These are phyloP conservation scores for Podilymbus podiceps DNA, from an alignment of 2,113 vertebrate genomes.

Conservation along the genomic window DNA sequence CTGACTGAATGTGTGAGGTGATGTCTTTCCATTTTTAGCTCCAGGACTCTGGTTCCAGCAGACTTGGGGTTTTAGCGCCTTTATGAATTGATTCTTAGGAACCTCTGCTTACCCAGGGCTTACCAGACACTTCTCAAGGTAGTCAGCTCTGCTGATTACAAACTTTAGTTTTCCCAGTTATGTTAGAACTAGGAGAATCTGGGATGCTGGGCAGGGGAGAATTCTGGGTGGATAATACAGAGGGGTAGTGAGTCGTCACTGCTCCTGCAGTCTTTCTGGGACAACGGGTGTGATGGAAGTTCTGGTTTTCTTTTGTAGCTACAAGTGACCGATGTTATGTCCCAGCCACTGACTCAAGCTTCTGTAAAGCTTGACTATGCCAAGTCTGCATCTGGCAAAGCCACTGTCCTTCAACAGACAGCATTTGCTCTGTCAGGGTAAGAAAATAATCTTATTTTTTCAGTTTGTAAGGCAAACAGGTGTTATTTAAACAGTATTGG, in stretches of 20 bases:
- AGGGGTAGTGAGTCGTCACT: fast-evolving
- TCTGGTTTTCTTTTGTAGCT: constrained; percentile 73
- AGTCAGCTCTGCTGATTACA: neutral
- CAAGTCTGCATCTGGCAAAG: constrained; percentile 82
- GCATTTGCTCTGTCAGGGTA: constrained; percentile 86
- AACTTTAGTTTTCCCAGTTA: neutral
- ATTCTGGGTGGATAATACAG: neutral
- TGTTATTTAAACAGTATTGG: neutral
- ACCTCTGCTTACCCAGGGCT: neutral
- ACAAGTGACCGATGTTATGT: constrained; percentile 90
- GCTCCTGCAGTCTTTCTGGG: neutral
- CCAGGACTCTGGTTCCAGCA: neutral
- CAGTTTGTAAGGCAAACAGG: neutral
- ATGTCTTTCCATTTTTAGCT: neutral
- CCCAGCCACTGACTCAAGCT: constrained; percentile 87
- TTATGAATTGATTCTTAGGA: neutral
- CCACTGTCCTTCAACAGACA: constrained; percentile 81
- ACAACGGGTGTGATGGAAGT: neutral
- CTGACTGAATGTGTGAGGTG: neutral
- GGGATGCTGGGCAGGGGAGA: neutral
- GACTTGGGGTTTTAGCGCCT: neutral
- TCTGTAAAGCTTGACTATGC: constrained; percentile 87
- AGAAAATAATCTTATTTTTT: constrained; percentile 9
- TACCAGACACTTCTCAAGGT: neutral
- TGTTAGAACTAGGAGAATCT: neutral